Evolutionary conservation across 2,113 vertebrate genomes (phyloP).

Genomic region (Scytalopus superciliaris): DNA sequence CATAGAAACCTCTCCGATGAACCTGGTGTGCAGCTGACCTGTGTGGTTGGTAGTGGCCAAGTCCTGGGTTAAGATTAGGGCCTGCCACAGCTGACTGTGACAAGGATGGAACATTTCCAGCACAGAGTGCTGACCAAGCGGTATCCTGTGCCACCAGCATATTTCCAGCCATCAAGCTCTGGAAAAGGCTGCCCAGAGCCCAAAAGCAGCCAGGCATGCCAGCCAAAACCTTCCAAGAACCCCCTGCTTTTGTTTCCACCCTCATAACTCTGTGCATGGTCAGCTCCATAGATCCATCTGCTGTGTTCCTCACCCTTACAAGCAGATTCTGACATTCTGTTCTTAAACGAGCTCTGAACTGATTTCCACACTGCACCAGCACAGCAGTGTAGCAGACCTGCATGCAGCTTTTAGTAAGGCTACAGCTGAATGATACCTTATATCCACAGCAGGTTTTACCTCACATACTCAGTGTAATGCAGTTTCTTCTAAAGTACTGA

Average conservation of each 20-base stretch:
- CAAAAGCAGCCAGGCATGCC: not conserved
- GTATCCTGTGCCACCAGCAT: fast-evolving
- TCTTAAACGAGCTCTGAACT: not conserved
- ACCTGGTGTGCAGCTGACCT: not conserved
- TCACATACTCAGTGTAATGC: not conserved
- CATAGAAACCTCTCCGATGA: not conserved
- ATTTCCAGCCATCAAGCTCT: fast-evolving
- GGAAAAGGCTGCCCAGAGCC: not conserved
- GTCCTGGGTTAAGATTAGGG: not conserved
- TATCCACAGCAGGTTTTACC: not conserved
- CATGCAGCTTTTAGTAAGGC: fast-evolving
- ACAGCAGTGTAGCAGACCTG: not conserved
- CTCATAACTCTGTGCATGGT: not conserved
- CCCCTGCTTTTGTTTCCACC: not conserved
- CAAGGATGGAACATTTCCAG: not conserved
- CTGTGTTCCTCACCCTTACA: not conserved
- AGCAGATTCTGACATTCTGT: not conserved
- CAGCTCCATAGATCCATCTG: not conserved
- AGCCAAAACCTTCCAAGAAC: not conserved
- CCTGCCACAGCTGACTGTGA: not conserved
- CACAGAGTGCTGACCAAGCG: not conserved
- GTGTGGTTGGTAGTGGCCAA: not conserved
- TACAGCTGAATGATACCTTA: not conserved
- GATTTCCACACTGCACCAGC: not conserved
- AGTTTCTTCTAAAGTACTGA: not conserved